Conservation (phyloP, 1,140 invertebrate species). For the Nephila pilipes region DNA sequence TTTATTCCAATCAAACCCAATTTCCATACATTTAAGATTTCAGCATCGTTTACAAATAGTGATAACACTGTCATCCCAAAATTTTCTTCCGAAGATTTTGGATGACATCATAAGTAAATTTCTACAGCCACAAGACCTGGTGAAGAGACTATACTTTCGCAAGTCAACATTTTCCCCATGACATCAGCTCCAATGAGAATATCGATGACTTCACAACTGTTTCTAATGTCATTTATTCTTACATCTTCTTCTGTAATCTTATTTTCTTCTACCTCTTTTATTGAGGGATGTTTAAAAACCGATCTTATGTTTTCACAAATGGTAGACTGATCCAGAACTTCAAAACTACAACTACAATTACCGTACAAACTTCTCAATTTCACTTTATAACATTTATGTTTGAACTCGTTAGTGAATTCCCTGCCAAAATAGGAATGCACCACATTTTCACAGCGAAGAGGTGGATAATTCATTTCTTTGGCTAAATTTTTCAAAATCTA, state of each 20-base stretch:
- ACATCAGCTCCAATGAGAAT: background rate
- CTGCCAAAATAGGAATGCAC: no score
- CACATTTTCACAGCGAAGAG: no score
- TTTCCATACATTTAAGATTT: background rate
- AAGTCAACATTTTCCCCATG: background rate
- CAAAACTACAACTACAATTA: background rate
- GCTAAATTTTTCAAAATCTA: no score
- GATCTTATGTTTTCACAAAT: background rate
- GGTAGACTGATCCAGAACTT: background rate
- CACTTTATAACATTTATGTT: background rate
- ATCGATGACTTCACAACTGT: background rate
- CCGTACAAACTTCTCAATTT: background rate
- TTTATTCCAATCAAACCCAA: background rate
- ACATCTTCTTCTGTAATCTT: background rate
- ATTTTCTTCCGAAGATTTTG: background rate
- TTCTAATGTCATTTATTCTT: no score
- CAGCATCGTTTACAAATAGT: background rate
- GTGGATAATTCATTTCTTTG: no score
- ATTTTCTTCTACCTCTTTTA: background rate
- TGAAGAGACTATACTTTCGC: background rate
- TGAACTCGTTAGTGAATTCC: no score
- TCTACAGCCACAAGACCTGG: background rate
- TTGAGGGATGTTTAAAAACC: background rate
- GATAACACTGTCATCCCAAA: background rate
- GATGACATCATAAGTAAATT: background rate